Conservation (phyloP, 1,140 invertebrate genomes). For the Acromyrmex heyeri region DNA sequence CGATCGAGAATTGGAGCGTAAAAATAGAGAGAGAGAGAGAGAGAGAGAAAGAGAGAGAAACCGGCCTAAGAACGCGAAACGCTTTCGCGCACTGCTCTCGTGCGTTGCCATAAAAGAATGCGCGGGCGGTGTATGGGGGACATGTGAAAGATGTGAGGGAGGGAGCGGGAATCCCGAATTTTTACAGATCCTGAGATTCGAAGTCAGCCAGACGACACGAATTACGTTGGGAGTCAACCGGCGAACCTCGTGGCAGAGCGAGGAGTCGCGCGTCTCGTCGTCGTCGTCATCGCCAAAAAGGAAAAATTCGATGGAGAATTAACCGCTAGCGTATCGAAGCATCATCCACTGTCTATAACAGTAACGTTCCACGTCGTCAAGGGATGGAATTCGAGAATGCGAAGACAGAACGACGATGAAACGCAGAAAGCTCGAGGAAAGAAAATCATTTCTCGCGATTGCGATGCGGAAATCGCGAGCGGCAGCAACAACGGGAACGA, state of each 20-base stretch:
- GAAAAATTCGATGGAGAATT: not conserved
- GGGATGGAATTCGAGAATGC: too few species aligned
- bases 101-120: constrained; percentile 39
- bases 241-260: not conserved
- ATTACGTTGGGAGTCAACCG: not conserved
- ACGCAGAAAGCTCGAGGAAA: not conserved
- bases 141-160: not conserved
- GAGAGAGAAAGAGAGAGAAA: constrained; percentile 73
- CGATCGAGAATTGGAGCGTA: constrained; percentile 69
- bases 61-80: constrained; percentile 51
- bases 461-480: not conserved
- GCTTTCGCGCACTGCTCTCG: constrained; percentile 56
- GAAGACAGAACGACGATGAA: not conserved
- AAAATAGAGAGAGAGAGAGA: constrained; percentile 74
- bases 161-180: not conserved
- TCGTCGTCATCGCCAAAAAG: not conserved
- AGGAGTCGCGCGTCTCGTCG: not conserved
- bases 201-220: not conserved
- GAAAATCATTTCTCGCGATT: not conserved
- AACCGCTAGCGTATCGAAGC: not conserved
- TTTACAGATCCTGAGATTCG: not conserved
- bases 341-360: not conserved
- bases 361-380: not conserved
- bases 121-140: not conserved
- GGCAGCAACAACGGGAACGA: constrained; percentile 59